A percentile compares a stretch with the other conserved stretches of the same genome.
These are phyloP conservation scores for Lipotes vexillifer DNA, from an alignment of 2,113 vertebrate species.

Conservation along the genomic window DNA sequence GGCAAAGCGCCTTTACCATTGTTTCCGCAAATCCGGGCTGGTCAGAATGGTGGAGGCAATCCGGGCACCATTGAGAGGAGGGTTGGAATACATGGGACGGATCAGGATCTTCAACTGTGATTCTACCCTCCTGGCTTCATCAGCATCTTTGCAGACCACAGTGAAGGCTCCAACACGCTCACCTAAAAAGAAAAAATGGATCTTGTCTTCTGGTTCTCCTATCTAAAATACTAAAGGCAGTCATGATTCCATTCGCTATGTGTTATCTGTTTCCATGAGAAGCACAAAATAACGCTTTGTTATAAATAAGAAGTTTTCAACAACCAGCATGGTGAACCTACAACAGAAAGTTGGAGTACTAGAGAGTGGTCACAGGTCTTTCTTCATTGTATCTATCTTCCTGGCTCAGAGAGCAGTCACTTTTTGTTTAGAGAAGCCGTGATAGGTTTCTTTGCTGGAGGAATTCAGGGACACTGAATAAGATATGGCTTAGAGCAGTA, in stretches of 20 bases:
- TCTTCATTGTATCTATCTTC: not conserved
- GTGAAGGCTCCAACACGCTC: conserved; percentile 97
- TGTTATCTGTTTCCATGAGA: not conserved
- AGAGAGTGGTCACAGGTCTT: not conserved
- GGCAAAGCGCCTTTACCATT: conserved; percentile 84
- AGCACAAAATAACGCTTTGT: not conserved
- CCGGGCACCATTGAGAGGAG: conserved; percentile 94
- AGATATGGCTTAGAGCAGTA: not conserved
- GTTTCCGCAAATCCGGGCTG: conserved; percentile 89
- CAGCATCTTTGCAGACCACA: conserved; percentile 89
- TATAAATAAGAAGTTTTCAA: not conserved
- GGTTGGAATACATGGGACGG: conserved; percentile 98
- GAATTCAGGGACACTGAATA: not conserved
- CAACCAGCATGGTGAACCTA: not conserved
- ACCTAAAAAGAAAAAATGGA: conserved; percentile 78
- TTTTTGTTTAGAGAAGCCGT: not conserved
- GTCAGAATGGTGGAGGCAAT: conserved; percentile 93
- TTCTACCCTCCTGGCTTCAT: conserved; percentile 95
- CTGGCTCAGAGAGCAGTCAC: not conserved
- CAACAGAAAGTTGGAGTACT: not conserved
- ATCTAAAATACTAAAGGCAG: not conserved
- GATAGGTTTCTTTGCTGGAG: not conserved
- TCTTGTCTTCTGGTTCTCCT: not conserved
- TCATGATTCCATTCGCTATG: not conserved
- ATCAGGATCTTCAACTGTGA: conserved; percentile 98